These are phyloP conservation scores for Chrosomus eos DNA, from an alignment of 2,797 vertebrate species.

Conservation along the genomic window DNA sequence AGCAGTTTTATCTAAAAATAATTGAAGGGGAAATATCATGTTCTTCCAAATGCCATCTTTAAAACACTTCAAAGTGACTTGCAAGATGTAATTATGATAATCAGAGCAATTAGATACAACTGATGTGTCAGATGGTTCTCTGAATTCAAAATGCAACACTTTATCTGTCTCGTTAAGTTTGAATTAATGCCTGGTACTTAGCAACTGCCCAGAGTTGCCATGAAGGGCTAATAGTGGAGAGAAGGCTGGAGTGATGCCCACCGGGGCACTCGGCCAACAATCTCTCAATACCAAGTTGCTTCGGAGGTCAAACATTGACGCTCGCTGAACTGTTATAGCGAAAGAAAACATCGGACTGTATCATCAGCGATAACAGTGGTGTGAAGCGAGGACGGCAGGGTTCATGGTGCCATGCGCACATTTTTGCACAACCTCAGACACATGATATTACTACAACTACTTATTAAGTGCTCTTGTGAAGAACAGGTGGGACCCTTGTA, in stretches of 20 bases:
- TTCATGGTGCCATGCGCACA: neutral
- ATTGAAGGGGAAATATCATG: neutral
- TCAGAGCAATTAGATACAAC: constrained; percentile 38
- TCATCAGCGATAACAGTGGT: neutral
- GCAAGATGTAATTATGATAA: constrained; percentile 32
- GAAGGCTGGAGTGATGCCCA: constrained; percentile 19
- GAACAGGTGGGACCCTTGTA: neutral
- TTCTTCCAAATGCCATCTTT: constrained; percentile 17
- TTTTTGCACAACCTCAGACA: neutral
- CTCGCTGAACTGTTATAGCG: neutral
- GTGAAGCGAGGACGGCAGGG: neutral
- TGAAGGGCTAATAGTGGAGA: constrained; percentile 26
- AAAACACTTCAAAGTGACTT: constrained; percentile 3
- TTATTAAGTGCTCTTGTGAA: neutral
- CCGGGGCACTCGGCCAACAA: neutral
- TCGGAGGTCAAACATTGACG: neutral
- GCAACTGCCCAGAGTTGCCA: neutral
- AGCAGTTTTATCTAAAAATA: neutral
- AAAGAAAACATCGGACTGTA: neutral
- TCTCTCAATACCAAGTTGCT: constrained; percentile 8
- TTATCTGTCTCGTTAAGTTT: constrained; percentile 36
- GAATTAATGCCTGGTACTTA: constrained; percentile 30
- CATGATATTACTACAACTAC: neutral
- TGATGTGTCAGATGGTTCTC: neutral
- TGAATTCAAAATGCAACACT: constrained; percentile 27